These are phyloP conservation scores for Bufo gargarizans DNA, from an alignment of 2,113 vertebrate species.

Conservation along the genomic window DNA sequence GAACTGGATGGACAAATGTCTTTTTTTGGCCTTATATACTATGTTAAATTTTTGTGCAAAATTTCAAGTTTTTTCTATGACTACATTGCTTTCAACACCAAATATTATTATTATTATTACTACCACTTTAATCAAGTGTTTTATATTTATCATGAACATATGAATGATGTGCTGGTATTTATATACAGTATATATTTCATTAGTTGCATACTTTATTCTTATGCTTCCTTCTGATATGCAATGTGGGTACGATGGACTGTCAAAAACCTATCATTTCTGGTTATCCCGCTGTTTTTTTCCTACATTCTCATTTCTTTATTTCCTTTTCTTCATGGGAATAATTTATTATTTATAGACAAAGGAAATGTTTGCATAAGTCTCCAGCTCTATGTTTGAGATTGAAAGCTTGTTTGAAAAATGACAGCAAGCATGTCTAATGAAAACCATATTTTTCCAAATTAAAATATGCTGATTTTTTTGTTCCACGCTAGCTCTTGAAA, in stretches of 20 bases:
- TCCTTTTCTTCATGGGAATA: conserved; percentile 47
- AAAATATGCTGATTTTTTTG: conserved; percentile 51
- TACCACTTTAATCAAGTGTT: neutral
- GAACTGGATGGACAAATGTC: too few species aligned
- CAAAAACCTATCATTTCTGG: conserved; percentile 51
- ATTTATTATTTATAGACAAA: conserved; percentile 58
- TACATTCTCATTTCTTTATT: conserved; percentile 50
- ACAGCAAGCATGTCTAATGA: conserved; percentile 53
- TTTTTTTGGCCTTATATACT: too few species aligned
- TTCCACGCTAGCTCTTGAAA: neutral
- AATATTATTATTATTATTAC: too few species aligned
- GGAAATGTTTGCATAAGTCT: conserved; percentile 58
- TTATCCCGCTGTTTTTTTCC: conserved; percentile 44
- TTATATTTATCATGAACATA: neutral
- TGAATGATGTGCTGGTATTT: neutral
- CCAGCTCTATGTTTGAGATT: conserved; percentile 42
- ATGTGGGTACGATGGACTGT: conserved; percentile 42
- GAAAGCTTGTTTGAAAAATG: conserved; percentile 56
- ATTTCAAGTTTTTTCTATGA: too few species aligned
- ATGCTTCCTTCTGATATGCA: conserved; percentile 36
- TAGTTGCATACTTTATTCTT: conserved; percentile 19
- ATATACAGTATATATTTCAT: neutral
- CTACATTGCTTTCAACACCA: too few species aligned
- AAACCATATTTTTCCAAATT: conserved; percentile 51
- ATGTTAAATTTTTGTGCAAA: too few species aligned